Evolutionary conservation across 2,888 invertebrate genomes (phyloP).

Genomic region (Aphrophora alni): DNA sequence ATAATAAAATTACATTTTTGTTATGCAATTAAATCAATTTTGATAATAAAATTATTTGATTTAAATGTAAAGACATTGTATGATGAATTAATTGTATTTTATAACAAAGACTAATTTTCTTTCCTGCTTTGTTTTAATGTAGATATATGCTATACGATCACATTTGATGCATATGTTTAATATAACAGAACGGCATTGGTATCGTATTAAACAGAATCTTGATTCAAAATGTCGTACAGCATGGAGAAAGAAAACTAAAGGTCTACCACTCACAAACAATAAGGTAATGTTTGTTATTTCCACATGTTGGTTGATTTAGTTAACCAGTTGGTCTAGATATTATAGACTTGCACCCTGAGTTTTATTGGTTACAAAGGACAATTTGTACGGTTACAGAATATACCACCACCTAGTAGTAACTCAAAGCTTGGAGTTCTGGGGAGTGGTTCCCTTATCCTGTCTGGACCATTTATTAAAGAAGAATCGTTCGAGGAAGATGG

Average conservation of each 20-base stretch:
- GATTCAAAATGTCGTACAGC: conserved; percentile 63
- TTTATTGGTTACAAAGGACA: background rate
- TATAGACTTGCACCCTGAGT: background rate
- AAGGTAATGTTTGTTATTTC: conserved; percentile 25
- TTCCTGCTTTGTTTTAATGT: conserved; percentile 22
- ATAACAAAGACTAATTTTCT: background rate
- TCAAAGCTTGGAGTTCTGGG: background rate
- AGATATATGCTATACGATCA: conserved; percentile 57
- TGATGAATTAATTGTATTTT: too few relatives aligned
- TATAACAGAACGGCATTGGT: conserved; percentile 62
- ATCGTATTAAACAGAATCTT: conserved; percentile 61
- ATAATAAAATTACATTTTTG: background rate
- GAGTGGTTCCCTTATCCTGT: conserved; percentile 22
- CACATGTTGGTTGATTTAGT: too few relatives aligned
- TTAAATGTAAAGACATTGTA: too few relatives aligned
- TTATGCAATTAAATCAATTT: background rate
- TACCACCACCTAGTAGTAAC: background rate
- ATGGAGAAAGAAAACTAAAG: conserved; percentile 54
- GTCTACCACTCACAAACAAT: conserved; percentile 44
- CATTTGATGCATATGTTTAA: conserved; percentile 60
- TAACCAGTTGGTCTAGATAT: background rate
- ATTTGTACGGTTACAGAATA: background rate
- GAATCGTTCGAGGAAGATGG: background rate
- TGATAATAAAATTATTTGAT: background rate
- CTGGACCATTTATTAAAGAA: conserved; percentile 29